Evolutionary conservation across 64 coral and sea anemone genomes (phyloP).

Genomic region (Platygyra sinensis): DNA sequence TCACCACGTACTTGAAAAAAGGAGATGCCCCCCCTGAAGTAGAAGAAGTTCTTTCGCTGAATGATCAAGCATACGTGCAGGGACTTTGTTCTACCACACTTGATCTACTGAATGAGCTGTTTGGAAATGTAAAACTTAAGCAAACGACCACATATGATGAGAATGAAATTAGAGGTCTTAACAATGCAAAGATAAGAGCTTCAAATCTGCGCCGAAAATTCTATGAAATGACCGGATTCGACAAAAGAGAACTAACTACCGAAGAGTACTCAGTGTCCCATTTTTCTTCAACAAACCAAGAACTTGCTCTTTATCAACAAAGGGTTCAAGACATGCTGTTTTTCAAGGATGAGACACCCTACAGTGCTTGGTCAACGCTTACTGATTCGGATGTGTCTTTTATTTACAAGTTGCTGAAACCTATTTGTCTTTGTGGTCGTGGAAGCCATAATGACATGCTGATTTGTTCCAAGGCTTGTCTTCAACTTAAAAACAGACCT

Average conservation of each 20-base stretch:
- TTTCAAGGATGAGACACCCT: conserved; percentile 52
- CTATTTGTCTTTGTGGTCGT: not conserved
- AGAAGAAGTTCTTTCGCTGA: not conserved
- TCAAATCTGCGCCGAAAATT: conserved; percentile 36
- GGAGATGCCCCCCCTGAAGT: conserved; percentile 14
- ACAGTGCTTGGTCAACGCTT: conserved; percentile 35
- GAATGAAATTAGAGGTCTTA: conserved; percentile 25
- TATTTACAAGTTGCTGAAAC: conserved; percentile 36
- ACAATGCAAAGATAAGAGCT: conserved; percentile 49
- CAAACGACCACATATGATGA: conserved; percentile 28
- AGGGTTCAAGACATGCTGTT: conserved; percentile 50
- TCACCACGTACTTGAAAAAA: conserved; percentile 41
- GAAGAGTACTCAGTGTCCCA: not conserved
- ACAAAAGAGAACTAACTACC: not conserved
- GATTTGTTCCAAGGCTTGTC: conserved; percentile 41
- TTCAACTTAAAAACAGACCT: not conserved
- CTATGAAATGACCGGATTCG: conserved; percentile 49
- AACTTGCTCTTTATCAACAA: conserved; percentile 5
- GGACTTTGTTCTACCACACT: conserved; percentile 14
- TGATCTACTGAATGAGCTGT: conserved; percentile 45
- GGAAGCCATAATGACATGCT: conserved; percentile 19
- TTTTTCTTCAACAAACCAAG: not conserved
- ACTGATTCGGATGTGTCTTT: not conserved
- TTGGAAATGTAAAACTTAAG: conserved; percentile 28
- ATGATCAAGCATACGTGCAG: conserved; percentile 39